These are phyloP conservation scores for Paramormyrops hopkinsi DNA, from an alignment of 2,797 vertebrate genomes.

Conservation along the genomic window DNA sequence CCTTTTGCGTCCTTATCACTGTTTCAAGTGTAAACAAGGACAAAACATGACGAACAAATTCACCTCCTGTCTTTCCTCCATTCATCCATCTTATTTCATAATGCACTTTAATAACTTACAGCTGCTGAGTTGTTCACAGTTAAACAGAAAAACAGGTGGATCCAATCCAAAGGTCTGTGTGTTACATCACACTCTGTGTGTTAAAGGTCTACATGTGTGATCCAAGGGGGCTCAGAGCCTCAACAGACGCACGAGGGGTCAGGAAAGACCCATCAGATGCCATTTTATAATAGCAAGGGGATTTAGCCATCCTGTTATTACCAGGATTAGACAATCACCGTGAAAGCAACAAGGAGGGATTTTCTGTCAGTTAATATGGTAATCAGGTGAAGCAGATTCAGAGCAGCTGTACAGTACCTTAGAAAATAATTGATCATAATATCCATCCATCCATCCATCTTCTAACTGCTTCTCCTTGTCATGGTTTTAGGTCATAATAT, in stretches of 20 bases:
- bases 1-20: background rate
- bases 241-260: background rate
- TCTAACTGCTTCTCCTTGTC: background rate
- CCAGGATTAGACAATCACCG: background rate
- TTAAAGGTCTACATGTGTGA: slow-evolving; percentile 6
- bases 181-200: background rate
- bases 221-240: background rate
- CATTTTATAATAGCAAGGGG: background rate
- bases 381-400: background rate
- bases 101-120: background rate
- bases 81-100: slow-evolving; percentile 10
- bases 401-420: background rate
- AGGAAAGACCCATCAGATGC: background rate
- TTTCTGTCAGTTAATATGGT: background rate
- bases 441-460: background rate
- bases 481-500: background rate
- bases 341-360: background rate
- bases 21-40: background rate
- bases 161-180: background rate
- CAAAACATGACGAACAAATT: background rate
- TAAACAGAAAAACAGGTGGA: slow-evolving; percentile 6
- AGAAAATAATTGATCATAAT: background rate
- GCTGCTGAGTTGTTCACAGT: background rate
- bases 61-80: background rate
- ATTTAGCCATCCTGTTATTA: background rate